Evolutionary conservation across 2,113 vertebrate genomes (phyloP).

Genomic region (Nothoprocta pentlandii): DNA sequence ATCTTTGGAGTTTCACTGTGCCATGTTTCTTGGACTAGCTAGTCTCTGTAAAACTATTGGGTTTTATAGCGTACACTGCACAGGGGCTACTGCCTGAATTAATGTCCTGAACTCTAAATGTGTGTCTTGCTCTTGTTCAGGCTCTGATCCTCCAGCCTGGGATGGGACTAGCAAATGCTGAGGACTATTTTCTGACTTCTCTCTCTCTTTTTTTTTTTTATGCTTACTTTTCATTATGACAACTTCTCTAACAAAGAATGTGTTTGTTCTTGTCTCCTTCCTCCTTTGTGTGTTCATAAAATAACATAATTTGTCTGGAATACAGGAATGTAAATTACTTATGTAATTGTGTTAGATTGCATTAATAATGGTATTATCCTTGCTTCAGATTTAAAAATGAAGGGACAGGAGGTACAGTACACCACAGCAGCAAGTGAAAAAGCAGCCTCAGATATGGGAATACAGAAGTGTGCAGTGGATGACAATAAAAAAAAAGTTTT

Average conservation of each 20-base stretch:
- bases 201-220: background rate
- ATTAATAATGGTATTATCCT: background rate
- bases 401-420: background rate
- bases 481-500: background rate
- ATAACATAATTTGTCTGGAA: background rate
- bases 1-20: background rate
- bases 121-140: background rate
- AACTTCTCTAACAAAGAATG: constrained; percentile 34
- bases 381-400: background rate
- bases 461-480: background rate
- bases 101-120: background rate
- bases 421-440: background rate
- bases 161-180: background rate
- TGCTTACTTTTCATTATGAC: constrained; percentile 33
- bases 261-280: background rate
- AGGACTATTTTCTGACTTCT: background rate
- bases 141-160: background rate
- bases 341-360: background rate
- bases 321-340: background rate
- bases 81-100: background rate
- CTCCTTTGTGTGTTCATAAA: background rate
- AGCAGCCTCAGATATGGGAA: background rate
- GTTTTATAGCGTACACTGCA: background rate
- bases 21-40: background rate
- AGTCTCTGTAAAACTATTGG: background rate